Evolutionary conservation across 2,888 invertebrate genomes (phyloP), one percentile per base, ranked within the genome.

Genomic region (Bellardia bayeri): DNA sequence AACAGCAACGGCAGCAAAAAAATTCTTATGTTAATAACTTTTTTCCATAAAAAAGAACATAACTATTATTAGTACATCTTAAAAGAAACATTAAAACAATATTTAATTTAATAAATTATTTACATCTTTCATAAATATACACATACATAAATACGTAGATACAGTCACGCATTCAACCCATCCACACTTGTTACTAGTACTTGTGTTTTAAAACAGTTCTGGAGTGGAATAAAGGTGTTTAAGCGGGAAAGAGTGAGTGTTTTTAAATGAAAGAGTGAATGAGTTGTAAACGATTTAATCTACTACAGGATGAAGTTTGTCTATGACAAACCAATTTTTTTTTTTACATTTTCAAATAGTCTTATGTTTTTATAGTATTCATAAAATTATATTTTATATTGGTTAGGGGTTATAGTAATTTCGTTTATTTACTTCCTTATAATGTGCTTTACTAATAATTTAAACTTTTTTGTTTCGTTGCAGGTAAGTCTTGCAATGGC

Each of bases 41-140:
- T 76, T 68, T 37, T 71, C 56, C 58, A 68, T 74, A 64, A 45
- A n/a, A 58, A 68, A 54, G 23, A 69, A 16, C 51, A 8, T 74
- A n/a, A n/a, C n/a, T n/a, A 66, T 83, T 79, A 84, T 61, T 79
- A 58, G 64, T 64, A 23, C 30, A 45, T 58, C 30, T 66, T 79
- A 80, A 72, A 40, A 68, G 51, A 63, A 80, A 68, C 63, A 75
- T 85, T 80, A 80, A 80, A 85, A 80, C 33, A 74, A 85, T 63
- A 69, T 85, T 85, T 80, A 80, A 80, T 80, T 74, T 80, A 80
- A 68, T 75, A 80, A 85, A 83, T 78, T 64, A 82, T 76, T 83
- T 69, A 83, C 69, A 83, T 76, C 82, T 69, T 49, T 2, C 40
- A 13, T 66, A 5, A 11, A 16, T 9, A 42, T 66, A 11, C 13